Conservation (phyloP, 2,888 invertebrate genomes). For the Cataglyphis rosenhaueri region DNA sequence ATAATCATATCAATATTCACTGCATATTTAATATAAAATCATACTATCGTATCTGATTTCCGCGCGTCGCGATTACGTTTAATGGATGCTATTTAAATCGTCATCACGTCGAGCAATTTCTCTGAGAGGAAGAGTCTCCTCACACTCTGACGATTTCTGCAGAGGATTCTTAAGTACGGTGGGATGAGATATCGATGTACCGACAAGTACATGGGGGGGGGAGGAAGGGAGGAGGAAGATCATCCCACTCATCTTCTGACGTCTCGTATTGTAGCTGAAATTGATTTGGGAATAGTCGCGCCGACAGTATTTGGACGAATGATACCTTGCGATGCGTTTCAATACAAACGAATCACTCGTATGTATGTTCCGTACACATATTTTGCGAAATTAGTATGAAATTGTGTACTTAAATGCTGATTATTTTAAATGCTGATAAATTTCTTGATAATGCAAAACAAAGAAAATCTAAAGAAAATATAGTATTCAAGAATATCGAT, state of each 20-base stretch:
- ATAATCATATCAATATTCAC: not conserved
- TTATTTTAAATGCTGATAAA: not conserved
- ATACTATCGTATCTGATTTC: not conserved
- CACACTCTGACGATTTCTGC: constrained; percentile 51
- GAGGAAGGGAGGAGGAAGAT: not conserved
- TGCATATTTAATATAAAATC: constrained; percentile 18
- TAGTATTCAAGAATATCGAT: not conserved
- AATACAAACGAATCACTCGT: not conserved
- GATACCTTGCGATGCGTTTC: constrained; percentile 42
- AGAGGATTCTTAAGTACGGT: not conserved
- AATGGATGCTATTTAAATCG: constrained; percentile 65
- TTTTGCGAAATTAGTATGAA: not conserved
- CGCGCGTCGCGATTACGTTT: constrained; percentile 56
- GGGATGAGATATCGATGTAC: constrained; percentile 49
- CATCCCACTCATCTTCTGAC: constrained; percentile 51
- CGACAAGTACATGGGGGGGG: constrained; percentile 31
- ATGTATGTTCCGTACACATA: not conserved
- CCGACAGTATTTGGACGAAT: constrained; percentile 57
- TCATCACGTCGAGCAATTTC: constrained; percentile 65
- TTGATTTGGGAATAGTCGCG: constrained; percentile 74
- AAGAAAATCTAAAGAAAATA: not conserved
- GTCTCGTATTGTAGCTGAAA: constrained; percentile 70
- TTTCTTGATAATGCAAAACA: not conserved
- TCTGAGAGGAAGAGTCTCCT: constrained; percentile 42
- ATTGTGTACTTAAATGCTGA: not conserved